Conservation (phyloP, 2,888 invertebrate genomes). For the Dendrolimus pini region DNA sequence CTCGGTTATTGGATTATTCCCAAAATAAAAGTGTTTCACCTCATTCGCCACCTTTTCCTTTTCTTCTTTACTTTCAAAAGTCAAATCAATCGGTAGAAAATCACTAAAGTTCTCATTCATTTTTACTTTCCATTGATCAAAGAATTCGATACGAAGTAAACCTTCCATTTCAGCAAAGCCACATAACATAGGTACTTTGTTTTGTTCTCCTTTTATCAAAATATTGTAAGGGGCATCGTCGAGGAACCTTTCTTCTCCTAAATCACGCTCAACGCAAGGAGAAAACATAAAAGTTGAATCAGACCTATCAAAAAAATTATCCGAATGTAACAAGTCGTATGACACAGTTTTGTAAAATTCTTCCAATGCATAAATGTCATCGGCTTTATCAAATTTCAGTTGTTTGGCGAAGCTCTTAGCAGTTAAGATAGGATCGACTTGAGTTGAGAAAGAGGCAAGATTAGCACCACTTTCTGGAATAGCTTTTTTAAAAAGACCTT, state of each 20-base stretch:
- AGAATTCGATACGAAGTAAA: constrained; percentile 13
- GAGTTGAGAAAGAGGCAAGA: constrained; percentile 17
- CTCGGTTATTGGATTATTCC: constrained; percentile 16
- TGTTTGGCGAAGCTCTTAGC: constrained; percentile 21
- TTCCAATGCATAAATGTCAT: constrained; percentile 20
- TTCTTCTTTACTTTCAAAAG: constrained; percentile 15
- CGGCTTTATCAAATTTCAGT: constrained; percentile 15
- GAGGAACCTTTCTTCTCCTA: constrained; percentile 19
- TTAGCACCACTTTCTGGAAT: constrained; percentile 15
- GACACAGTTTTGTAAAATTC: constrained; percentile 20
- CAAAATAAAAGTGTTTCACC: constrained; percentile 29
- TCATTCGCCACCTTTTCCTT: constrained; percentile 16
- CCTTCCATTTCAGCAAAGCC: constrained; percentile 33
- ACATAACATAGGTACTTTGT: constrained; percentile 23
- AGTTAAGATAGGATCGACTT: constrained; percentile 22
- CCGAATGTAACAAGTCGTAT: constrained; percentile 14
- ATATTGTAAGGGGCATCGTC: constrained; percentile 23
- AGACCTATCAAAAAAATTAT: constrained; percentile 9
- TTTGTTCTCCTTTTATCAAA: constrained; percentile 18
- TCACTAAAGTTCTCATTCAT: constrained; percentile 29
- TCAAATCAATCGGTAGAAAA: constrained; percentile 26
- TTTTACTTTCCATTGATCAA: constrained; percentile 17
- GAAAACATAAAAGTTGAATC: constrained; percentile 15
- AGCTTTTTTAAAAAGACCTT: constrained; percentile 9
- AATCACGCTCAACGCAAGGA: constrained; percentile 22